A percentile compares a stretch with the other conserved stretches of the same genome.
phyloP scores from a whole-genome alignment of 2,113 vertebrate genomes.

The Salvator merianae region DNA sequence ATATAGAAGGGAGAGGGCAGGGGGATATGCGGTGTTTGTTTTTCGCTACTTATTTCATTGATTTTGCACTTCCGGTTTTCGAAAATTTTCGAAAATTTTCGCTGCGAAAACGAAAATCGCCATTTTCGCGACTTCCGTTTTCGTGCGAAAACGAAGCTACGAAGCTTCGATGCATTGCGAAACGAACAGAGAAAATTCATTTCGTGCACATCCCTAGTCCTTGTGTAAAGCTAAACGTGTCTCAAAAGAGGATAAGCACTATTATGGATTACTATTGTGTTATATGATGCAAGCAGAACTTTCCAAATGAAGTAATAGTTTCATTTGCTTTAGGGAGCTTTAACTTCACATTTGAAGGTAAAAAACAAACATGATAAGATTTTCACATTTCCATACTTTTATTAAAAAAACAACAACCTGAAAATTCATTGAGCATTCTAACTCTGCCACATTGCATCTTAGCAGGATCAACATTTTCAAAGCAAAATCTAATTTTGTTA shows the following conservation, averaged over 20 bases:
- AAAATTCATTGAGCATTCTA: neutral
- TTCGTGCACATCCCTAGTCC: too few species aligned
- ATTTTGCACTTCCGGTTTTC: too few species aligned
- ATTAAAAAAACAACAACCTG: neutral
- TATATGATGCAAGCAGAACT: neutral
- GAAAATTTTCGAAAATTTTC: too few species aligned
- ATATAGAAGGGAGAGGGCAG: too few species aligned
- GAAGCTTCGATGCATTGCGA: too few species aligned
- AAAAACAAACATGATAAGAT: neutral
- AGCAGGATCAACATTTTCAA: constrained; percentile 3
- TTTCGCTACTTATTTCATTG: too few species aligned
- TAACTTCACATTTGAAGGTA: neutral
- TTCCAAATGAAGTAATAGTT: neutral
- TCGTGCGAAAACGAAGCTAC: too few species aligned
- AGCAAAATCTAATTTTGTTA: constrained; percentile 7
- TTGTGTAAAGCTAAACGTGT: neutral
- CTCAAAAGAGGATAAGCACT: neutral
- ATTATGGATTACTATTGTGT: neutral
- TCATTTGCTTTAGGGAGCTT: neutral
- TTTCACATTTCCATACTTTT: neutral
- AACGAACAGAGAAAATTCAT: too few species aligned
- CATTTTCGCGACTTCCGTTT: too few species aligned
- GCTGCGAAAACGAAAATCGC: too few species aligned
- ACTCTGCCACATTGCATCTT: neutral
- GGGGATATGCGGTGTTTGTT: too few species aligned